These are phyloP conservation scores for Syritta pipiens DNA, from an alignment of 2,888 invertebrate genomes.

Conservation along the genomic window DNA sequence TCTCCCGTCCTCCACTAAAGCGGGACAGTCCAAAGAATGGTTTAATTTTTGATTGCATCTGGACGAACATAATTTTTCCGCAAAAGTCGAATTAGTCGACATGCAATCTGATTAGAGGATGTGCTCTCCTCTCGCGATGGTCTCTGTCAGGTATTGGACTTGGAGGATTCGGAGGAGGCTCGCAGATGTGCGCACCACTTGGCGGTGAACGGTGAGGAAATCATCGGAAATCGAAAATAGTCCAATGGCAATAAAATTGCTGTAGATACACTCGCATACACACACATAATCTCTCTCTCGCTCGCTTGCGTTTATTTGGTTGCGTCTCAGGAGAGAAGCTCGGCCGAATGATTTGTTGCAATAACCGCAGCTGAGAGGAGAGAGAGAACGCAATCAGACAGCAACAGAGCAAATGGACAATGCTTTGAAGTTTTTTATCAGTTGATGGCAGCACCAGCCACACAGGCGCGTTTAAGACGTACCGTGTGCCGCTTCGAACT, in stretches of 20 bases:
- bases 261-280: background rate
- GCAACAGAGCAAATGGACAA: constrained; percentile 66
- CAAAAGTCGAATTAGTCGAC: constrained; percentile 73
- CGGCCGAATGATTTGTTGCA: constrained; percentile 65
- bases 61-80: constrained; percentile 72
- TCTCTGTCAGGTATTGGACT: constrained; percentile 7
- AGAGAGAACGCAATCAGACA: constrained; percentile 65
- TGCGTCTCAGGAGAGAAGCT: constrained; percentile 21
- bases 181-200: constrained; percentile 26
- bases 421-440: constrained; percentile 68
- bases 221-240: constrained; percentile 62
- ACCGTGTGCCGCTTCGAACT: constrained; percentile 5
- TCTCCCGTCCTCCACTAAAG: constrained; percentile 43
- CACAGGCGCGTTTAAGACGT: background rate
- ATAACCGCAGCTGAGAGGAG: constrained; percentile 64
- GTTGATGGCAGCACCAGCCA: constrained; percentile 52
- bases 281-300: constrained; percentile 24
- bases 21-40: constrained; percentile 66
- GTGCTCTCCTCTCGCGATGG: constrained; percentile 19
- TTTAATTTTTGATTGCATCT: constrained; percentile 72
- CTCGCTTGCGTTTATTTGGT: too few species aligned
- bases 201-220: constrained; percentile 13
- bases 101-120: constrained; percentile 72
- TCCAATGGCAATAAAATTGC: constrained; percentile 67
- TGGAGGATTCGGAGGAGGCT: background rate